These are phyloP conservation scores for Melanogrammus aeglefinus DNA, from an alignment of 2,797 vertebrate species.

Conservation along the genomic window DNA sequence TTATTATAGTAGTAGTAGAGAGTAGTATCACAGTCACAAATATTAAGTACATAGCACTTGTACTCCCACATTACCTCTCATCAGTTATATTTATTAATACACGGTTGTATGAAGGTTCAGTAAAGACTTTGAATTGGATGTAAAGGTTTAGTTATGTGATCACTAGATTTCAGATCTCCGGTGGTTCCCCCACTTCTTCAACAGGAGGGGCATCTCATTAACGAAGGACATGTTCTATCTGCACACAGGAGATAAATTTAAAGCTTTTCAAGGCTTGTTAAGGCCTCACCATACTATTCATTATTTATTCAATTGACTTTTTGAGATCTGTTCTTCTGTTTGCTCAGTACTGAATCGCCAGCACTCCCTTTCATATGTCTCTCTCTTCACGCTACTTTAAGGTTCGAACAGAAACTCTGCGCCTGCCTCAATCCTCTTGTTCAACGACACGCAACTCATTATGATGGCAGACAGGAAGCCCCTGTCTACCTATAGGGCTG, in stretches of 20 bases:
- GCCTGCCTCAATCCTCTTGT: not conserved
- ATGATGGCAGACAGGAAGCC: not conserved
- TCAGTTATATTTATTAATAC: too few species aligned
- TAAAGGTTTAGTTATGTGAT: constrained; percentile 35
- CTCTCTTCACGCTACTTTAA: not conserved
- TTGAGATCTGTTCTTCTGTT: not conserved
- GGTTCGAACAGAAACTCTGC: not conserved
- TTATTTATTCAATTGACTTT: not conserved
- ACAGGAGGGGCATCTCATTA: constrained; percentile 44
- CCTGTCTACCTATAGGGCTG: too few species aligned
- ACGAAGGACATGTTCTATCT: constrained; percentile 45
- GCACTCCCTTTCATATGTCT: not conserved
- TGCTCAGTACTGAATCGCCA: not conserved
- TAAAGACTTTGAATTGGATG: constrained; percentile 14
- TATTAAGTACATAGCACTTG: too few species aligned
- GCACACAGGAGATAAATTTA: constrained; percentile 39
- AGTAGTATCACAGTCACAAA: too few species aligned
- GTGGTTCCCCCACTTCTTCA: constrained; percentile 27
- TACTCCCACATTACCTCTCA: too few species aligned
- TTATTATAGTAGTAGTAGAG: too few species aligned
- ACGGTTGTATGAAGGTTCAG: not conserved
- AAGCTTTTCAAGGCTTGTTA: constrained; percentile 47
- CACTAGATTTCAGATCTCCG: not conserved
- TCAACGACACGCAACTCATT: not conserved
- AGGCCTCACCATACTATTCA: constrained; percentile 11